Evolutionary conservation across 1,140 invertebrate species (phyloP).

Genomic region (Armadillidium nasatum): DNA sequence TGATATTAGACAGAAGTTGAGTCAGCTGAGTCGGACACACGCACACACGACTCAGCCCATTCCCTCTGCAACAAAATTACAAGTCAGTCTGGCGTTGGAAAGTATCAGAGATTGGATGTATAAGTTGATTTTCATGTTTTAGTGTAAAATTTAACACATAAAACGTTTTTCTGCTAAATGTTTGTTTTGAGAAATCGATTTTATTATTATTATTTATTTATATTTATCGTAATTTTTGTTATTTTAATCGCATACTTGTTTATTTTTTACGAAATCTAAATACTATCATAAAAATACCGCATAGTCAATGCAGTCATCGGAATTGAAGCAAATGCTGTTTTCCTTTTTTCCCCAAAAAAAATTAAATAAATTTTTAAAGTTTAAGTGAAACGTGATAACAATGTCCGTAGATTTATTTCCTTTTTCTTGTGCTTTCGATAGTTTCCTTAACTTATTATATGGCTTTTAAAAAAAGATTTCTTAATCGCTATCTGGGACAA

Average conservation of each 20-base stretch:
- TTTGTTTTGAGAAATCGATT: too few species aligned
- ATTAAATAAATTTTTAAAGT: too few species aligned
- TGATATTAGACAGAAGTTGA: not conserved
- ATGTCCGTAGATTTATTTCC: not conserved
- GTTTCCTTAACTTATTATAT: too few species aligned
- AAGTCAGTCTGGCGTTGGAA: not conserved
- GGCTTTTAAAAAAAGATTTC: too few species aligned
- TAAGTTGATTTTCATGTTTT: not conserved
- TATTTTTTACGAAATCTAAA: not conserved
- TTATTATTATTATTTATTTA: not conserved
- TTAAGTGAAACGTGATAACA: not conserved
- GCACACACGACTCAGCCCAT: not conserved
- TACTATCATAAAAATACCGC: not conserved
- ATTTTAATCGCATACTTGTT: not conserved
- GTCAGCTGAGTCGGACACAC: not conserved
- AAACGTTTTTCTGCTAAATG: too few species aligned
- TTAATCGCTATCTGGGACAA: not conserved
- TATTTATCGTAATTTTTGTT: not conserved
- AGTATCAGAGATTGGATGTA: not conserved
- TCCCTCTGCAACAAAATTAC: not conserved
- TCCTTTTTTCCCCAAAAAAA: not conserved
- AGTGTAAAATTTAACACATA: too few species aligned
- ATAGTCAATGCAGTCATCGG: not conserved
- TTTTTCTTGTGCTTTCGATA: too few species aligned
- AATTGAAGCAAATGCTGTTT: not conserved